Percentiles rank a stretch among this genome's conserved stretches.
Evolutionary conservation across 2,888 invertebrate genomes (phyloP).

Genomic region (Allolobophora icterica): DNA sequence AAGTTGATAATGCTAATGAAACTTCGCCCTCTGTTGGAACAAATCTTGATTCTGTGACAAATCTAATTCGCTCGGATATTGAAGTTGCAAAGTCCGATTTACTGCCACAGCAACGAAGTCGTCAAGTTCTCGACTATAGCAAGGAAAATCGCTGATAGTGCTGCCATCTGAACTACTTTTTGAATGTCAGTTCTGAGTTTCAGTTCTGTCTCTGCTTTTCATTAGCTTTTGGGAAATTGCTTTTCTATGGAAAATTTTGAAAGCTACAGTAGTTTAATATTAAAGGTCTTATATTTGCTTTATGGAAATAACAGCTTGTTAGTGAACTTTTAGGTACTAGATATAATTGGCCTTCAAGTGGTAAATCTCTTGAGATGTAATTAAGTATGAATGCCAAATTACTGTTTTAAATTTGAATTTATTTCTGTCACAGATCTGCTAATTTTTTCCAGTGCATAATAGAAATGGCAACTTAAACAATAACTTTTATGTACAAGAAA

Average conservation of each 20-base stretch:
- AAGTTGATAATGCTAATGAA: background rate
- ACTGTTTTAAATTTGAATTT: background rate
- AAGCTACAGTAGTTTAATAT: background rate
- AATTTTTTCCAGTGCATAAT: background rate
- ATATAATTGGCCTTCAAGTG: background rate
- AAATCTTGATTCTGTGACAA: constrained; percentile 17
- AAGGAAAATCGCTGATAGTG: background rate
- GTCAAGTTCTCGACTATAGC: background rate
- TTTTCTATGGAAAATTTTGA: background rate
- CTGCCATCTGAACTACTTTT: background rate
- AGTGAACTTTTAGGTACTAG: background rate
- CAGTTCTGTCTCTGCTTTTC: constrained; percentile 1
- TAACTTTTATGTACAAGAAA: background rate
- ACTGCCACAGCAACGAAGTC: background rate
- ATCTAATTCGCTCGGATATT: background rate
- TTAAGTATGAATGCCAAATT: background rate
- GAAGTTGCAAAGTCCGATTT: background rate
- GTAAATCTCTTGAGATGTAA: background rate
- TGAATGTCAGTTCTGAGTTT: background rate
- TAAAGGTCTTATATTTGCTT: background rate
- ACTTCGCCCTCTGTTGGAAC: background rate
- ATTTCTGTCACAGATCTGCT: background rate
- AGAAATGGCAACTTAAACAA: background rate
- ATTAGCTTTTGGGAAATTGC: background rate
- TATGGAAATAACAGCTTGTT: background rate